Percentiles rank a stretch among this genome's conserved stretches.
These are phyloP conservation scores for Himalopsyche phryganea DNA, from an alignment of 1,140 invertebrate genomes.

Conservation along the genomic window DNA sequence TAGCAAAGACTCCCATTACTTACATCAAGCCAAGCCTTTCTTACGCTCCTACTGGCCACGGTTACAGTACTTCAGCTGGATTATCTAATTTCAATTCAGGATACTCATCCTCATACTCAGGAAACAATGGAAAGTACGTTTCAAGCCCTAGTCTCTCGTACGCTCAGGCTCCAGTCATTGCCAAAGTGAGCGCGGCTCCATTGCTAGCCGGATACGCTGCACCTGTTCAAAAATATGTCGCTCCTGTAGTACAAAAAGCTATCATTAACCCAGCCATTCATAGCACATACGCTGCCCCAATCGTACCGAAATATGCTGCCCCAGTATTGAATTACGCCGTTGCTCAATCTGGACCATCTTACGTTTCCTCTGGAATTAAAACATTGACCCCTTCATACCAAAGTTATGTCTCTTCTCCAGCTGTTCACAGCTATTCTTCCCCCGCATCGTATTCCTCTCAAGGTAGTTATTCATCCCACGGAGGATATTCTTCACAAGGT, in stretches of 20 bases:
- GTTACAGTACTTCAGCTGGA: constrained; percentile 48
- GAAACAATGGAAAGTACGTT: constrained; percentile 14
- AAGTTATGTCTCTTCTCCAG: constrained; percentile 10
- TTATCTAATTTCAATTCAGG: constrained; percentile 37
- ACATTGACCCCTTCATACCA: constrained; percentile 6
- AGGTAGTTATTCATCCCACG: constrained; percentile 36
- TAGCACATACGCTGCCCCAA: constrained; percentile 37
- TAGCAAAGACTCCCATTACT: constrained; percentile 34
- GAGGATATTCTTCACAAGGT: not conserved
- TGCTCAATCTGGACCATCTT: constrained; percentile 7
- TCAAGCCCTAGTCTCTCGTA: constrained; percentile 32
- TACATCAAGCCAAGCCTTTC: constrained; percentile 38
- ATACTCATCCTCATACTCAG: constrained; percentile 7
- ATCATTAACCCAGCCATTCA: constrained; percentile 37
- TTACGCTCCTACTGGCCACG: constrained; percentile 40
- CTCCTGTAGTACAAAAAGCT: constrained; percentile 38
- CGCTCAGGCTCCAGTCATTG: constrained; percentile 48
- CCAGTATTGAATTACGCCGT: constrained; percentile 28
- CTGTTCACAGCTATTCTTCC: constrained; percentile 3
- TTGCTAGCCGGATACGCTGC: constrained; percentile 43
- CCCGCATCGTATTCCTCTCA: not conserved
- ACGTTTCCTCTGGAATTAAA: constrained; percentile 1
- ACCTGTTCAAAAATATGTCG: constrained; percentile 37
- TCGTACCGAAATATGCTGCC: constrained; percentile 34
- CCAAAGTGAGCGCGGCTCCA: constrained; percentile 49